Evolutionary conservation across 2,113 vertebrate genomes (phyloP).

Genomic region (Illadopsis cleaveri): DNA sequence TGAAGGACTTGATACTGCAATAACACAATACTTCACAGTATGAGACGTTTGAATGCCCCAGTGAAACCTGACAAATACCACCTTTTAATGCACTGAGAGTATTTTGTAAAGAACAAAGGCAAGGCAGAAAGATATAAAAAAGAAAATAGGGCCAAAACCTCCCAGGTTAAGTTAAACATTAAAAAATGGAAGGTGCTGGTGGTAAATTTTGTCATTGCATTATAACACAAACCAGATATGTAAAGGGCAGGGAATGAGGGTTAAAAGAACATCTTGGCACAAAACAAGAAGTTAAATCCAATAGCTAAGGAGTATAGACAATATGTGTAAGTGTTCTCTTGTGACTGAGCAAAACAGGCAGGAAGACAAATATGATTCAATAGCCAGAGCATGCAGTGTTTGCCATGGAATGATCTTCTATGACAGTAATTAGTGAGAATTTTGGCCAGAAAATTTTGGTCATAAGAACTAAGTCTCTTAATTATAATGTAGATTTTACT

Average conservation of each 20-base stretch:
- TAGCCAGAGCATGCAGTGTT: neutral
- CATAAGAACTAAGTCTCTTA: neutral
- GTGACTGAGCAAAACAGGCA: neutral
- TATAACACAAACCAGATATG: neutral
- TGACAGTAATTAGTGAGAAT: neutral
- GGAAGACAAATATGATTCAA: neutral
- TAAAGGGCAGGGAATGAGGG: neutral
- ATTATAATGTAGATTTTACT: neutral
- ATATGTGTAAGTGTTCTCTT: neutral
- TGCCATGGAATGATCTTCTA: neutral
- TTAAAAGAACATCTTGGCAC: neutral
- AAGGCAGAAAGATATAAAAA: neutral
- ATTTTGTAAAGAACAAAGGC: neutral
- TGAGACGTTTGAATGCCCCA: neutral
- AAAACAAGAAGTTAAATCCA: neutral
- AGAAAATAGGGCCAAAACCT: neutral
- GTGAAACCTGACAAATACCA: neutral
- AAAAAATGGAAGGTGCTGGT: neutral
- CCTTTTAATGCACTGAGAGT: neutral
- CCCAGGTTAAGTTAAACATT: neutral
- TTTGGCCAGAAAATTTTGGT: neutral
- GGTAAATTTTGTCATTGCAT: neutral
- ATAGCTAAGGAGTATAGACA: neutral
- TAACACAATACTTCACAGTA: neutral
- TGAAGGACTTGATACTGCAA: constrained; percentile 26